Percentiles rank a stretch among this genome's conserved stretches.
Conservation (phyloP, 2,113 vertebrate genomes). For the Nycticorax nycticorax region DNA sequence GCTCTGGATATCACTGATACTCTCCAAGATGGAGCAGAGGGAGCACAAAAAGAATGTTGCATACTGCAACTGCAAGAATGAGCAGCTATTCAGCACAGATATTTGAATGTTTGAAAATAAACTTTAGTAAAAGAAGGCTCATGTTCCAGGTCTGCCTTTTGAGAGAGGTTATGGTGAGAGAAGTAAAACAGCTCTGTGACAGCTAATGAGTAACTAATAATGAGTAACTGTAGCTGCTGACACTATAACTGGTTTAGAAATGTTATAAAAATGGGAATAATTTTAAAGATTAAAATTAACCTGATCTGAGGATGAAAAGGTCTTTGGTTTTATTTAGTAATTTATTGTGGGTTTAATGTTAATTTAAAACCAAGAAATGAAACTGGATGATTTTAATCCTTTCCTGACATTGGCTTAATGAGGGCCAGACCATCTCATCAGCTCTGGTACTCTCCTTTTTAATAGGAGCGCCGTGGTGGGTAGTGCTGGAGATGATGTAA, state of each 20-base stretch:
- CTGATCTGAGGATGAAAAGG: not conserved
- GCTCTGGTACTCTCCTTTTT: not conserved
- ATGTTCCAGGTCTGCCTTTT: not conserved
- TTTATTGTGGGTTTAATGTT: not conserved
- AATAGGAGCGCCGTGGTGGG: not conserved
- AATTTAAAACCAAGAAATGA: constrained; percentile 6
- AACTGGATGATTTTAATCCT: not conserved
- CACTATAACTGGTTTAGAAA: not conserved
- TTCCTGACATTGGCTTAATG: not conserved
- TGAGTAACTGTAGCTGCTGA: not conserved
- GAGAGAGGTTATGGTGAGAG: not conserved
- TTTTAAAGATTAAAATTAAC: not conserved
- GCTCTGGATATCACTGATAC: not conserved
- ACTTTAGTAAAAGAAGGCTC: not conserved
- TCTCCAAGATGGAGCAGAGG: not conserved
- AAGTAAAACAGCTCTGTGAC: not conserved
- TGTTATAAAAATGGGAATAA: not conserved
- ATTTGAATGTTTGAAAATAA: not conserved
- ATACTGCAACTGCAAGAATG: not conserved
- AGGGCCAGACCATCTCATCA: not conserved
- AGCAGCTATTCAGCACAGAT: not conserved
- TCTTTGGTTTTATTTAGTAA: not conserved
- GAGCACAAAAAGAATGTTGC: not conserved
- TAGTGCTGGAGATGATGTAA: not conserved
- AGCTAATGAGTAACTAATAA: not conserved